phyloP scores from a whole-genome alignment of 1,140 invertebrate species.

The Pseudomyrmex cubaensis region DNA sequence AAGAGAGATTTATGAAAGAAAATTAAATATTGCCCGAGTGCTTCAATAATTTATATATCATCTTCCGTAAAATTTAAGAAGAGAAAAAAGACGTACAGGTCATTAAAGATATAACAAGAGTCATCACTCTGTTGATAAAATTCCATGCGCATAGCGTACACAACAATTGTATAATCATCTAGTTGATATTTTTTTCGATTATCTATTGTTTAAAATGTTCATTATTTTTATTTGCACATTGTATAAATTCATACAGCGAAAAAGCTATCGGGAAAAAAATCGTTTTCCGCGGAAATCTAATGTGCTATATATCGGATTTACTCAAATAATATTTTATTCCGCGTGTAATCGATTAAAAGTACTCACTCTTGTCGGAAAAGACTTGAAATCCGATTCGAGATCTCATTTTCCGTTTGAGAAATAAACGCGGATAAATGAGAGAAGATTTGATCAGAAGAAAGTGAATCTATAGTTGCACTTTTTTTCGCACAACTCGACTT shows the following conservation, averaged over 20 bases:
- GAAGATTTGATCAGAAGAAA: conserved; percentile 42
- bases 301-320: background rate
- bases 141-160: background rate
- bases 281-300: background rate
- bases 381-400: conserved; percentile 33
- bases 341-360: conserved; percentile 43
- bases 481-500: background rate
- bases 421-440: conserved; percentile 36
- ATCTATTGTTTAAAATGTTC: background rate
- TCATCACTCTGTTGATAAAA: background rate
- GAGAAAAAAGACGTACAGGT: background rate
- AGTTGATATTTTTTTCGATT: background rate
- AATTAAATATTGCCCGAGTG: conserved; percentile 58
- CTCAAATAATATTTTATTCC: conserved; percentile 44
- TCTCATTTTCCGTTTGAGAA: conserved; percentile 48
- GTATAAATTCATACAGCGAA: background rate
- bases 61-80: conserved; percentile 11
- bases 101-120: too few relatives aligned
- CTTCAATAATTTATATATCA: background rate
- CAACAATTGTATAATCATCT: background rate
- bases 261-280: background rate
- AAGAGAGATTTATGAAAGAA: conserved; percentile 26
- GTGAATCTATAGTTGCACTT: conserved; percentile 20
- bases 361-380: conserved; percentile 1
- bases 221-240: conserved; percentile 18